Conservation (phyloP, 92 coral and sea anemone species). For the Parazoanthus swiftii region DNA sequence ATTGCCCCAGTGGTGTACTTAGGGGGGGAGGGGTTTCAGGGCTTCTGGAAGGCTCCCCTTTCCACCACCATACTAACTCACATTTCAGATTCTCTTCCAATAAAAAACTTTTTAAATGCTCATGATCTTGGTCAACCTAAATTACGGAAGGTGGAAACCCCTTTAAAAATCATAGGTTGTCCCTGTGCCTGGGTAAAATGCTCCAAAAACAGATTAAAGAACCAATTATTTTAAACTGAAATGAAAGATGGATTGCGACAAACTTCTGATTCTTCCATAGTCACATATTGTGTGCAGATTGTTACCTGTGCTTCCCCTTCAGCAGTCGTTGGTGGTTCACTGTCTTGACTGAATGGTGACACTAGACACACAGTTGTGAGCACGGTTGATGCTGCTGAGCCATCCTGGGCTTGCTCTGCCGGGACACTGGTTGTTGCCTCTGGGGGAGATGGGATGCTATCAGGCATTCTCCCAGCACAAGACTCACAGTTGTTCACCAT, state of each 20-base stretch:
- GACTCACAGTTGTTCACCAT: neutral
- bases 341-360: constrained; percentile 41
- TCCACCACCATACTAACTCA: too few relatives aligned
- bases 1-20: too few relatives aligned
- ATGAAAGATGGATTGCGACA: neutral
- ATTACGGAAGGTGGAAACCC: too few relatives aligned
- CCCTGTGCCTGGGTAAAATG: too few relatives aligned
- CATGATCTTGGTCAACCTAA: too few relatives aligned
- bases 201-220: too few relatives aligned
- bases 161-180: too few relatives aligned
- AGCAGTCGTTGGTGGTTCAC: constrained; percentile 24
- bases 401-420: constrained; percentile 31
- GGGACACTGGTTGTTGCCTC: neutral
- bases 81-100: too few relatives aligned
- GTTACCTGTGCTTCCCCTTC: constrained; percentile 47
- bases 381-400: neutral
- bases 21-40: too few relatives aligned
- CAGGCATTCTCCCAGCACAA: constrained; percentile 10
- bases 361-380: constrained; percentile 27
- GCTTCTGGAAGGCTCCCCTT: too few relatives aligned
- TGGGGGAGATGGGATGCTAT: neutral
- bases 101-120: too few relatives aligned
- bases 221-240: too few relatives aligned
- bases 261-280: neutral
- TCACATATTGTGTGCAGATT: neutral